Conservation (phyloP, 2,888 invertebrate species). For the Epiblema foenella region DNA sequence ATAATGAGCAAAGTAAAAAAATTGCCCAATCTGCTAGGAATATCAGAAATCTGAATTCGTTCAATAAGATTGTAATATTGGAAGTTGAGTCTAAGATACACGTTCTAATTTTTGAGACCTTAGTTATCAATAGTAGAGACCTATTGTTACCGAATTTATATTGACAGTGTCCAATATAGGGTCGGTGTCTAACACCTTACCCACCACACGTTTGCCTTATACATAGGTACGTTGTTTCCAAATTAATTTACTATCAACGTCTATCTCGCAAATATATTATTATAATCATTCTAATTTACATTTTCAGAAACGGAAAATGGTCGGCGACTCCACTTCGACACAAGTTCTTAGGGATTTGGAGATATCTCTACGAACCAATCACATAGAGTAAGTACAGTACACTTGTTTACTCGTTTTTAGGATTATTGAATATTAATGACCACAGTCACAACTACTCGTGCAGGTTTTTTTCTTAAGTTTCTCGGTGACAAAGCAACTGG, state of each 20-base stretch:
- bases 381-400: slow-evolving; percentile 96
- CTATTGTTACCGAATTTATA: no score
- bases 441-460: not conserved
- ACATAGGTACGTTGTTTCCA: not conserved
- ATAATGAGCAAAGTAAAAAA: not conserved
- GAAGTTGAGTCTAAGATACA: no score
- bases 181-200: no score
- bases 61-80: no score
- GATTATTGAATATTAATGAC: not conserved
- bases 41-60: not conserved
- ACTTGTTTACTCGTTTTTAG: no score
- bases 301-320: slow-evolving; percentile 97
- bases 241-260: not conserved
- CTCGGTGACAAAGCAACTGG: not conserved
- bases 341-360: slow-evolving; percentile 99
- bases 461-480: not conserved
- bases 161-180: no score
- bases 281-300: not conserved
- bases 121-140: no score
- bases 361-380: slow-evolving; percentile 99
- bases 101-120: no score
- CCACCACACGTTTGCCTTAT: no score
- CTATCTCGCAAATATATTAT: no score
- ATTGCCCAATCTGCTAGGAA: not conserved
- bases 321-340: slow-evolving; percentile 98